Evolutionary conservation across 2,888 invertebrate genomes (phyloP).

Genomic region (Phaonia tiefii): DNA sequence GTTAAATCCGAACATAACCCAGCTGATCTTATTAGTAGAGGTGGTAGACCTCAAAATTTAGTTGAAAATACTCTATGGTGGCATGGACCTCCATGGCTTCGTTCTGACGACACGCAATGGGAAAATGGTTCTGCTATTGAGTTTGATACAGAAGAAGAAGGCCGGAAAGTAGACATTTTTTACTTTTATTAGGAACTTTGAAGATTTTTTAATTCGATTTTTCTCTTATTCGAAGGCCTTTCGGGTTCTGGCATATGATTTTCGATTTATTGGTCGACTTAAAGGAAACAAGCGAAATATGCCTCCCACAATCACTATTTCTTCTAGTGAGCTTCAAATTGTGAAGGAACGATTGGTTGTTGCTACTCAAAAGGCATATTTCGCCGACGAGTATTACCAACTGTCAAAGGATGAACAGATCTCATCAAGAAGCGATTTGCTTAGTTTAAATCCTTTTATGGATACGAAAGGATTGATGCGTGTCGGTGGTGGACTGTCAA

Average conservation of each 20-base stretch:
- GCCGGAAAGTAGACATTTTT: neutral
- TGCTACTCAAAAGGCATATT: neutral
- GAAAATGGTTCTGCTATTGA: neutral
- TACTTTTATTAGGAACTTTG: neutral
- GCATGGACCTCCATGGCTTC: slow-evolving; percentile 3
- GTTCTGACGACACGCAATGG: neutral
- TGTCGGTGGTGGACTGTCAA: neutral
- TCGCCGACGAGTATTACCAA: neutral
- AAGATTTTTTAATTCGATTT: neutral
- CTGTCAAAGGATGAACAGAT: neutral
- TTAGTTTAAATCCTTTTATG: neutral
- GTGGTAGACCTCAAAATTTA: neutral
- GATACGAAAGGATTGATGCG: neutral
- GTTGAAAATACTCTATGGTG: neutral
- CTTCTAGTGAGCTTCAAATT: neutral
- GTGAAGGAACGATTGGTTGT: neutral
- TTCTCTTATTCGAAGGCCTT: neutral
- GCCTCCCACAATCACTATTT: neutral
- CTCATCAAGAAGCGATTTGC: neutral
- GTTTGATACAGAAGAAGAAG: neutral
- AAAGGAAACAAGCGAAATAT: neutral
- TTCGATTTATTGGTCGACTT: neutral
- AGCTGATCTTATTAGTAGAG: too few relatives aligned
- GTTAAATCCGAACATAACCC: neutral
- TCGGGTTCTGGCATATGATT: neutral